phyloP scores from a whole-genome alignment of 2,113 vertebrate species.

The Columba janthina region DNA sequence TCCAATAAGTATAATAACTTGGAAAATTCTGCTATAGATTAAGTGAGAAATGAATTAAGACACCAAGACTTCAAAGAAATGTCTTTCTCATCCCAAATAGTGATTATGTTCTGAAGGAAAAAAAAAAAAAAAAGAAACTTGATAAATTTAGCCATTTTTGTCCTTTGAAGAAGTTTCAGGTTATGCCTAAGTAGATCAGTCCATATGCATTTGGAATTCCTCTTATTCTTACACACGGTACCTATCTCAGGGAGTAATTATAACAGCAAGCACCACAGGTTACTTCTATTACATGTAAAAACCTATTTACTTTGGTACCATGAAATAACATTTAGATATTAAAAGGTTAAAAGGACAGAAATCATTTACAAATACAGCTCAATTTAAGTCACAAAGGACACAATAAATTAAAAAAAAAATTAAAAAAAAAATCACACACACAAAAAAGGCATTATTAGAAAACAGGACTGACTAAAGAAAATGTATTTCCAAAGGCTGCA shows the following conservation, averaged over 20 bases:
- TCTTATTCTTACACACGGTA: background rate
- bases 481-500: background rate
- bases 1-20: background rate
- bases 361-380: background rate
- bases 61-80: background rate
- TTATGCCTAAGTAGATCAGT: background rate
- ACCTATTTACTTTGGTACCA: background rate
- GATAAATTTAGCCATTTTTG: background rate
- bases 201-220: background rate
- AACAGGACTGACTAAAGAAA: background rate
- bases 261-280: background rate
- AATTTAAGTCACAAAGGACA: background rate
- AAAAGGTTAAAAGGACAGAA: background rate
- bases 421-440: background rate
- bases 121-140: accelerated
- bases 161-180: background rate
- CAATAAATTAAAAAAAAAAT: background rate
- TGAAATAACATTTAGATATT: background rate
- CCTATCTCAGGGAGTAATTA: background rate
- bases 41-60: background rate
- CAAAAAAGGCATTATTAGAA: background rate
- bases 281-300: background rate
- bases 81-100: background rate
- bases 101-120: background rate
- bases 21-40: background rate